A percentile compares a stretch with the other conserved stretches of the same genome.
Conservation (phyloP, 1,140 invertebrate species). For the Trichonephila clavata region DNA sequence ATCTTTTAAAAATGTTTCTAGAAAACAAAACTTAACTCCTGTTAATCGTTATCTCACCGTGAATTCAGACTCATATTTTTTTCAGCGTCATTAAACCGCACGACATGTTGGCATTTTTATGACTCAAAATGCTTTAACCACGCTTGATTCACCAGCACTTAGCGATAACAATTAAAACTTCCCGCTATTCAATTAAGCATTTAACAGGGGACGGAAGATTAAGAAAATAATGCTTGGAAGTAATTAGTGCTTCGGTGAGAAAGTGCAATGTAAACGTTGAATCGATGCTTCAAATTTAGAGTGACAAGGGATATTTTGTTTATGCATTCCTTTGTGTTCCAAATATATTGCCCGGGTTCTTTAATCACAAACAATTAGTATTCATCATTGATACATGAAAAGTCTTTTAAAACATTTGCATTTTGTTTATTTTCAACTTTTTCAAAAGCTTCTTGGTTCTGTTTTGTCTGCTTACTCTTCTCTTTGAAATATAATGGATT, state of each 20-base stretch:
- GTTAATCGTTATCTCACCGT: not conserved
- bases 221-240: constrained; percentile 30
- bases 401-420: not conserved
- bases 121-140: constrained; percentile 12
- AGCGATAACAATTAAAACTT: constrained; percentile 15
- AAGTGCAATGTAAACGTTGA: not conserved
- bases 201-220: constrained; percentile 26
- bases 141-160: constrained; percentile 13
- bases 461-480: not conserved
- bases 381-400: not conserved
- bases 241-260: not conserved
- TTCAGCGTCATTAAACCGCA: not conserved
- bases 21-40: not conserved
- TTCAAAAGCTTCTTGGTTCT: not conserved
- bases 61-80: not conserved
- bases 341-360: not conserved
- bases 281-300: constrained; percentile 16
- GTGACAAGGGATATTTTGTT: constrained; percentile 22
- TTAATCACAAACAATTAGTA: not conserved
- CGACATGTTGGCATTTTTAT: constrained; percentile 30
- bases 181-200: constrained; percentile 9
- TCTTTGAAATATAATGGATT: not conserved
- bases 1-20: not conserved
- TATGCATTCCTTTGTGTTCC: not conserved
- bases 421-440: not conserved